phyloP scores from a whole-genome alignment of 2,797 vertebrate genomes.

The Pempheris klunzingeri region DNA sequence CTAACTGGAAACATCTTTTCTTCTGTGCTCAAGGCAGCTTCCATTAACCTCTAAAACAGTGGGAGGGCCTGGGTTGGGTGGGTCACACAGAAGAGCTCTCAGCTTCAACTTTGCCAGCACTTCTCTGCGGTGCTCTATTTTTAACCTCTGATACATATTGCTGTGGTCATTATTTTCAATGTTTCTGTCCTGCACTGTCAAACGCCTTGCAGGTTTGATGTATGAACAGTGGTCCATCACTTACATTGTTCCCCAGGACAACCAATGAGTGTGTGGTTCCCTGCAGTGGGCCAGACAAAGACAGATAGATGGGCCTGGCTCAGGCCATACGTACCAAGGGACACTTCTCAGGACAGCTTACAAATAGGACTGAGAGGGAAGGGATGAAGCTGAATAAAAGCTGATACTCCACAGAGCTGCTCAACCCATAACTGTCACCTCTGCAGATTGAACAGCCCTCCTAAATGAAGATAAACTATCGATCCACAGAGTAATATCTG shows the following conservation, averaged over 20 bases:
- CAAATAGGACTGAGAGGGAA: slow-evolving; percentile 86
- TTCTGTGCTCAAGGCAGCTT: slow-evolving; percentile 72
- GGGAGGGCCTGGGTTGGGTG: slow-evolving; percentile 63
- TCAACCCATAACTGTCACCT: slow-evolving; percentile 84
- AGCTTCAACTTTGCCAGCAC: slow-evolving; percentile 72
- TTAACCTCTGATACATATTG: slow-evolving; percentile 85
- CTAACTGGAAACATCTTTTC: slow-evolving; percentile 84
- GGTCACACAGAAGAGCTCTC: slow-evolving; percentile 66
- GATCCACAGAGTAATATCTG: slow-evolving; percentile 74
- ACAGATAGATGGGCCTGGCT: slow-evolving; percentile 82
- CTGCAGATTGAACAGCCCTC: slow-evolving; percentile 76
- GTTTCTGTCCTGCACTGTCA: slow-evolving; percentile 83
- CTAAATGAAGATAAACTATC: slow-evolving; percentile 83
- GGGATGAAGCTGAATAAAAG: slow-evolving; percentile 85
- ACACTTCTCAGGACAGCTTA: slow-evolving; percentile 86
- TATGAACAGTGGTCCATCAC: slow-evolving; percentile 87
- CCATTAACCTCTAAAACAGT: slow-evolving; percentile 81
- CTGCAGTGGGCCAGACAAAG: slow-evolving; percentile 83
- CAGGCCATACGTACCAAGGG: slow-evolving; percentile 82
- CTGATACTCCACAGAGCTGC: slow-evolving; percentile 83
- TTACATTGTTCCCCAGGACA: slow-evolving; percentile 84
- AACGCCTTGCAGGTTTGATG: slow-evolving; percentile 83
- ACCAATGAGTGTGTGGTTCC: slow-evolving; percentile 82
- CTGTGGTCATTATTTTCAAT: slow-evolving; percentile 86
- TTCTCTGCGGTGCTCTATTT: slow-evolving; percentile 79